Evolutionary conservation across 1,140 invertebrate species (phyloP), one percentile per base, ranked within the genome.

Genomic region (Drosophila rhopaloa): DNA sequence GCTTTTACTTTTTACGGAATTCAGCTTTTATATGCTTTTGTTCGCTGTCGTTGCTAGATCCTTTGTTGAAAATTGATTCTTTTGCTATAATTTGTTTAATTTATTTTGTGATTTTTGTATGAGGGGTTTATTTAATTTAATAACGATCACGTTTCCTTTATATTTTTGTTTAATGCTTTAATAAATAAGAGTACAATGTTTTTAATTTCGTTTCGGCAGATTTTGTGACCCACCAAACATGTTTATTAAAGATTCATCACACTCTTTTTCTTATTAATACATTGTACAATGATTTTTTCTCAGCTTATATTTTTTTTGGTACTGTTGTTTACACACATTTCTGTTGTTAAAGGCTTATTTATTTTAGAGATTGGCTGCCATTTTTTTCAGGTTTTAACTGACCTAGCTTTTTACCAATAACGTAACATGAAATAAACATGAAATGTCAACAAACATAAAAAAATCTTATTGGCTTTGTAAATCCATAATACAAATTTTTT

Each of bases 11-110:
- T 48, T 71, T 37, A 56, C 37, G 16, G 51, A 27, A 8, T 41
- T 54, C 27, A 27, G 16, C 51, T 35, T 50, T 48, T 71, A 29
- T 71, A 50, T 71, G 65, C 41, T 27, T 71, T 70, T 62, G 60
- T 41, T 59, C 8, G 55, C 13, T n/a, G 27, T 19, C 40, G 55
- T 9, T 43, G 43, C 29, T 65, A 37, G 60, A 47, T 66, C 16
- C 19, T 67, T 65, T 68, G 46, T 65, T 65, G 29, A 24, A 14
- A 51, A 62, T 43, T 29, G 38, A 43, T 27, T 68, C 58, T 29
- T 57, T 70, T 71, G 65, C 51, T 68, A 54, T 35, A 56, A 24
- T 46, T 56, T 40, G 27, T 57, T 40, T 71, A 27, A 37, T 70
- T 48, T 35, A n/a, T 38, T 47, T 38, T 59, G 53, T 14, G 40